Evolutionary conservation across 2,113 vertebrate genomes (phyloP).

Genomic region (Oenanthe oenanthe): DNA sequence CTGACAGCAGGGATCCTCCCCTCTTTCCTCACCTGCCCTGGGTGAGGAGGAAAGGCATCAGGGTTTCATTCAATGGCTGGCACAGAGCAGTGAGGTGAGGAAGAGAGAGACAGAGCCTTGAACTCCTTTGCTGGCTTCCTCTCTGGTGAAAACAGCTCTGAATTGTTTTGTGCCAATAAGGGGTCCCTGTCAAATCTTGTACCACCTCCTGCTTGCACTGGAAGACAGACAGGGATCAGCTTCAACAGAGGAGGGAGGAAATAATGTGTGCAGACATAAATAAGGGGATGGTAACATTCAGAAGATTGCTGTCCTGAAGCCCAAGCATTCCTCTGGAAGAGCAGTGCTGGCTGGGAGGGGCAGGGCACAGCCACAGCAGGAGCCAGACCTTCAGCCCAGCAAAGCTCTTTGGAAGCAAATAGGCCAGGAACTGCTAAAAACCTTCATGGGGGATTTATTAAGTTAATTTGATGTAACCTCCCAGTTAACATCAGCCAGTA

Average conservation of each 20-base stretch:
- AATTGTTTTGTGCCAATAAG: background rate
- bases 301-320: background rate
- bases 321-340: background rate
- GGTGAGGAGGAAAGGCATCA: background rate
- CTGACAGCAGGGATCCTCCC: background rate
- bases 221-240: background rate
- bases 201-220: background rate
- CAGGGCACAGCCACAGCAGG: rapidly evolving
- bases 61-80: background rate
- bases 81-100: background rate
- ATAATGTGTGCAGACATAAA: background rate
- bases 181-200: background rate
- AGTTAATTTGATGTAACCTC: background rate
- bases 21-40: background rate
- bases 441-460: background rate
- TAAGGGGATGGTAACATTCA: background rate
- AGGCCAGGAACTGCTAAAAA: background rate
- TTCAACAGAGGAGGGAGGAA: background rate
- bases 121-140: background rate
- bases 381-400: rapidly evolving
- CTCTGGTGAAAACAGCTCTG: background rate
- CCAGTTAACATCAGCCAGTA: background rate
- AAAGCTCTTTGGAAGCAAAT: background rate
- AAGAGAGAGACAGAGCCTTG: background rate
- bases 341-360: background rate